phyloP scores from a whole-genome alignment of 2,797 vertebrate species.

The Anolis apletophallus region DNA sequence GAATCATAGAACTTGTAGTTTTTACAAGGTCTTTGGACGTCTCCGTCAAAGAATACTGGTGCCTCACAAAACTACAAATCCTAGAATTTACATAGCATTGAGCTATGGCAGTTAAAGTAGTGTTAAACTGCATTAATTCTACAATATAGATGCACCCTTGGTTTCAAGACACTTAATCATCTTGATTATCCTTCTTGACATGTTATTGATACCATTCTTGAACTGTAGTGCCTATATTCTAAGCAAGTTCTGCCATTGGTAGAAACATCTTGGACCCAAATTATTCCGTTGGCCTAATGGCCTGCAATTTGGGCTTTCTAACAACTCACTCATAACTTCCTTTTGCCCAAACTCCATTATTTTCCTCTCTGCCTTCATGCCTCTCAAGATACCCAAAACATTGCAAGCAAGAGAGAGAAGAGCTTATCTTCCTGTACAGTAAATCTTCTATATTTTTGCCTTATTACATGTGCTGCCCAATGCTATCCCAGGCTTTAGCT shows the following conservation, averaged over 20 bases:
- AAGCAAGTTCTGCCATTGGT: neutral
- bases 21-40: too few relatives aligned
- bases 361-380: neutral
- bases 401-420: neutral
- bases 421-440: neutral
- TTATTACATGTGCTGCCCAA: neutral
- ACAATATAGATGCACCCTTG: too few relatives aligned
- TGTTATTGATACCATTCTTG: too few relatives aligned
- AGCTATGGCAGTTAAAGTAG: too few relatives aligned
- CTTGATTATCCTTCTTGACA: too few relatives aligned
- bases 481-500: constrained; percentile 15
- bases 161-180: too few relatives aligned
- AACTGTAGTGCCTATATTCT: too few relatives aligned
- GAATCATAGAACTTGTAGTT: too few relatives aligned
- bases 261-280: neutral
- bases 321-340: neutral
- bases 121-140: too few relatives aligned
- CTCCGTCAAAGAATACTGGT: too few relatives aligned
- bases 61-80: too few relatives aligned
- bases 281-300: neutral
- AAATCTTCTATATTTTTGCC: constrained; percentile 15
- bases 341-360: neutral
- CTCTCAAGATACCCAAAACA: neutral
- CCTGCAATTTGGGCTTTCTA: neutral
- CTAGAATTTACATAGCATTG: too few relatives aligned